Evolutionary conservation across 2,888 invertebrate genomes (phyloP).

Genomic region (Sycophila texana): DNA sequence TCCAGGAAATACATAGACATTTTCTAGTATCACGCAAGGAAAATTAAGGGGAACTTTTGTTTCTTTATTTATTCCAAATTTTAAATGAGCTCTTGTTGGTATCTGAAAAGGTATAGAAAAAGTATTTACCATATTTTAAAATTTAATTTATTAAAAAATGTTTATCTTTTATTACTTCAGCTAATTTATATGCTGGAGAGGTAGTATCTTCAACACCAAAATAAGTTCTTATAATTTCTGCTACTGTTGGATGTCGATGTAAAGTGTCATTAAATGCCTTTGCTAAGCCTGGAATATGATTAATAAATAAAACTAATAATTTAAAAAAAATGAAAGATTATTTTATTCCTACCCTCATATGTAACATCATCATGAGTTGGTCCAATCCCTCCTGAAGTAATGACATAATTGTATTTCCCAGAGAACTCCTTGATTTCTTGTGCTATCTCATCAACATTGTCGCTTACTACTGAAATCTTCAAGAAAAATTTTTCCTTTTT

Average conservation of each 20-base stretch:
- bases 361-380: constrained; percentile 89
- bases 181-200: constrained; percentile 75
- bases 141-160: not conserved
- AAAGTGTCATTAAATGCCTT: constrained; percentile 77
- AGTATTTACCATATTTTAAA: constrained; percentile 26
- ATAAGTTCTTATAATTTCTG: constrained; percentile 74
- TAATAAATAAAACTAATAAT: constrained; percentile 29
- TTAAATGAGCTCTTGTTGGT: constrained; percentile 75
- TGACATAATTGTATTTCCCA: constrained; percentile 79
- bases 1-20: constrained; percentile 85
- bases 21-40: constrained; percentile 77
- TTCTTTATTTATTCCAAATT: constrained; percentile 70
- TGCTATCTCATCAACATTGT: constrained; percentile 81
- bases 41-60: constrained; percentile 70
- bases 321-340: constrained; percentile 7
- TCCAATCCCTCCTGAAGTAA: constrained; percentile 87
- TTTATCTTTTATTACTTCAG: constrained; percentile 64
- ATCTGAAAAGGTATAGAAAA: constrained; percentile 74
- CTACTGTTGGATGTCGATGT: constrained; percentile 75
- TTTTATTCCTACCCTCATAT: constrained; percentile 78
- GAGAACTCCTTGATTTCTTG: constrained; percentile 81
- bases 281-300: constrained; percentile 75
- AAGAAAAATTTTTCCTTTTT: constrained; percentile 61
- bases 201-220: constrained; percentile 73
- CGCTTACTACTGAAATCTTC: constrained; percentile 82